Percentiles rank a stretch among this genome's conserved stretches.
Conservation (phyloP, 2,888 invertebrate species). For the Rutpela maculata region DNA sequence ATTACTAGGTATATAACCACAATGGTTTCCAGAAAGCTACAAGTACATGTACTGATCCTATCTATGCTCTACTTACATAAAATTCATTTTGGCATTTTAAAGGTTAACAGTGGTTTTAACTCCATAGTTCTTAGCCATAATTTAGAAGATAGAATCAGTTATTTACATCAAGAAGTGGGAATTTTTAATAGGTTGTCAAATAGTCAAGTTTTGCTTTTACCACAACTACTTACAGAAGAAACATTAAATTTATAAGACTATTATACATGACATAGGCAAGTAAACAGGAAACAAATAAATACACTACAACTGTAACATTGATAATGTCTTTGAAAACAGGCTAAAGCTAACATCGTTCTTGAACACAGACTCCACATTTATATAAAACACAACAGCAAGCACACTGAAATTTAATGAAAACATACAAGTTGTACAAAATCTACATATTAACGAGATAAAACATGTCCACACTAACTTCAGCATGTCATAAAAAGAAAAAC, state of each 20-base stretch:
- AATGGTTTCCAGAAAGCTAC: too few relatives aligned
- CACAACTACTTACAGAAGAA: not conserved
- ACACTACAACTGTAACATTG: not conserved
- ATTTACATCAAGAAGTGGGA: not conserved
- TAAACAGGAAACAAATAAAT: constrained; percentile 2
- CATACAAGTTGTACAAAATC: not conserved
- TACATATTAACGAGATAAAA: constrained; percentile 9
- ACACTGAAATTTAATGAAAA: constrained; percentile 1
- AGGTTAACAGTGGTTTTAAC: too few relatives aligned
- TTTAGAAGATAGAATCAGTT: too few relatives aligned
- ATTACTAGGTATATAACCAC: too few relatives aligned
- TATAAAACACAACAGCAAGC: not conserved
- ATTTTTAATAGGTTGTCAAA: not conserved
- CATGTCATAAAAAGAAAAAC: constrained; percentile 6
- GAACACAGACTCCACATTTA: not conserved
- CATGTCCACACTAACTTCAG: constrained; percentile 7
- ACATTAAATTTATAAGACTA: not conserved
- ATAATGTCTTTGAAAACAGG: constrained; percentile 3
- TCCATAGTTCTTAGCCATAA: too few relatives aligned
- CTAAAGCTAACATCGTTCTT: constrained; percentile 8
- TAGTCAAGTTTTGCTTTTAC: not conserved
- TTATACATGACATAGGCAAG: constrained; percentile 12
- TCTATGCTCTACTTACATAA: too few relatives aligned
- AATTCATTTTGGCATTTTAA: too few relatives aligned
- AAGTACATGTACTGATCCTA: too few relatives aligned